phyloP scores from a whole-genome alignment of 2,888 invertebrate genomes.

The Sarcophaga subvicina region DNA sequence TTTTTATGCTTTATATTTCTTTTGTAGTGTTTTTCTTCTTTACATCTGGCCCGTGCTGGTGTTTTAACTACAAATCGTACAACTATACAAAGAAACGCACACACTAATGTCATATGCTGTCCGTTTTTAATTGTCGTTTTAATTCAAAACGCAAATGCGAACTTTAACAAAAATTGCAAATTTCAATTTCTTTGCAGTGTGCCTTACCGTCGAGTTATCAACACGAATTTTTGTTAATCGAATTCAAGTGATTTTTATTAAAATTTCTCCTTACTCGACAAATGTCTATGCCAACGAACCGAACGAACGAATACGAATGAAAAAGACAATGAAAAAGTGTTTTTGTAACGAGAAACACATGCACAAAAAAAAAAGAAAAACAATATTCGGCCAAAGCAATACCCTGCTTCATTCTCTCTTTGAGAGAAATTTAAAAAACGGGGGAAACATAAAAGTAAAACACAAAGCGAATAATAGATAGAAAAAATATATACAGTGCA shows the following conservation, averaged over 20 bases:
- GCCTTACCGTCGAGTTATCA: slow-evolving; percentile 54
- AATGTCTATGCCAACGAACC: slow-evolving; percentile 66
- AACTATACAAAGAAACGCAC: neutral
- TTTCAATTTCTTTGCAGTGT: slow-evolving; percentile 57
- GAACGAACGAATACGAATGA: slow-evolving; percentile 69
- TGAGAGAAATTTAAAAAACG: slow-evolving; percentile 27
- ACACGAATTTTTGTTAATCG: slow-evolving; percentile 60
- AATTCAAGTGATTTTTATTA: slow-evolving; percentile 61
- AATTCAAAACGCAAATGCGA: slow-evolving; percentile 12
- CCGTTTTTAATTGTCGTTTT: slow-evolving; percentile 11
- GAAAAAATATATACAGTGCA: neutral
- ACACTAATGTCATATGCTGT: neutral
- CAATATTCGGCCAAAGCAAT: slow-evolving; percentile 7
- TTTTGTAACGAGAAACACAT: slow-evolving; percentile 59
- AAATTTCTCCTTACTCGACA: slow-evolving; percentile 59
- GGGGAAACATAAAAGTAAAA: slow-evolving; percentile 30
- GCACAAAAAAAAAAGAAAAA: slow-evolving; percentile 33
- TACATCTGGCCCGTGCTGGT: slow-evolving; percentile 26
- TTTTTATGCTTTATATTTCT: slow-evolving; percentile 9
- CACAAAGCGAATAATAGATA: slow-evolving; percentile 23
- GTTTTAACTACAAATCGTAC: slow-evolving; percentile 2
- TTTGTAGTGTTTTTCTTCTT: neutral
- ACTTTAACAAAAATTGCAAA: slow-evolving; percentile 47
- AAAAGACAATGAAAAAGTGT: slow-evolving; percentile 65
- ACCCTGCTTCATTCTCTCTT: neutral